A percentile compares a stretch with the other conserved stretches of the same genome.
Conservation (phyloP, 2,113 vertebrate genomes). For the Cardinalis cardinalis region DNA sequence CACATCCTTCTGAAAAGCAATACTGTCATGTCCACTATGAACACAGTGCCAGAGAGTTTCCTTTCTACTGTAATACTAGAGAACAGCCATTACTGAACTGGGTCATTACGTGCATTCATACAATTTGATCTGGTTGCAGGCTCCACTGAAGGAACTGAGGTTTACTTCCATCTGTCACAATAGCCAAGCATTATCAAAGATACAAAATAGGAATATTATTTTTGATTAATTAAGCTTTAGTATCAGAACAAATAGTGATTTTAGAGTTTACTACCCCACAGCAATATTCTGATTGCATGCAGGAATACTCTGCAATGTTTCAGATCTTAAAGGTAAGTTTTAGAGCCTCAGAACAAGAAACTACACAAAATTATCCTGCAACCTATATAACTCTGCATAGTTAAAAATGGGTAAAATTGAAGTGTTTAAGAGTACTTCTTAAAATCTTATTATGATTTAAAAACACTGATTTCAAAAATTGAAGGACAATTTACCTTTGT, state of each 20-base stretch:
- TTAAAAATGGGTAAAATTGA: not conserved
- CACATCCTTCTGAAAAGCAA: not conserved
- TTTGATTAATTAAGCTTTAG: not conserved
- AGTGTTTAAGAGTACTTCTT: not conserved
- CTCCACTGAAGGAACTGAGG: not conserved
- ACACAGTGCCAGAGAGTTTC: not conserved
- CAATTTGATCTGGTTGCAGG: not conserved
- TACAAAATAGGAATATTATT: not conserved
- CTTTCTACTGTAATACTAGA: not conserved
- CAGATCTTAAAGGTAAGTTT: not conserved
- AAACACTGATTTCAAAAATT: not conserved
- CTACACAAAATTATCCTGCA: not conserved
- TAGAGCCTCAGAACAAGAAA: not conserved
- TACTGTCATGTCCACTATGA: not conserved
- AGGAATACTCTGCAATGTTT: not conserved
- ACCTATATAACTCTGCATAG: not conserved
- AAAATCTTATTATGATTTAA: not conserved
- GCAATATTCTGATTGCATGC: not conserved
- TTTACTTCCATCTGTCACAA: not conserved
- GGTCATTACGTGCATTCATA: not conserved
- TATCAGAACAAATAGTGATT: not conserved
- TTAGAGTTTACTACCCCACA: not conserved
- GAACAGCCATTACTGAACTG: not conserved
- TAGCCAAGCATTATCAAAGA: not conserved
- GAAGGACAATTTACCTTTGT: constrained; percentile 79